Evolutionary conservation across 2,113 vertebrate genomes (phyloP).

Genomic region (Peromyscus californicus): DNA sequence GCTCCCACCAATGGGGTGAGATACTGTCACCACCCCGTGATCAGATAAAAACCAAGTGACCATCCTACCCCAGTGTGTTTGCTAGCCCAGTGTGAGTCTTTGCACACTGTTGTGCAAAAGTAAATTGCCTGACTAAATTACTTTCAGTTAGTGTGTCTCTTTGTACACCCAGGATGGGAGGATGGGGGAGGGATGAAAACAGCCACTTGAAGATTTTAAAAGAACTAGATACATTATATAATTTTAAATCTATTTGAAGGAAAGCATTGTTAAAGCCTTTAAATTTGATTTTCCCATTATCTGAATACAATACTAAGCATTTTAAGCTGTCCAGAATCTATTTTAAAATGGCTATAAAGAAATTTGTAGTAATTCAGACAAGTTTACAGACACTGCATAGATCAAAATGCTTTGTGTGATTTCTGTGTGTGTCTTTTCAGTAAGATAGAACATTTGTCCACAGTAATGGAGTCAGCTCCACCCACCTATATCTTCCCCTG

Average conservation of each 20-base stretch:
- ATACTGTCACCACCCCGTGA: not conserved
- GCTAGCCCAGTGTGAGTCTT: not conserved
- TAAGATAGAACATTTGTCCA: not conserved
- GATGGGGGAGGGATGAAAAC: not conserved
- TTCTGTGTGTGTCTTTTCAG: not conserved
- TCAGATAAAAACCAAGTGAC: rapidly evolving
- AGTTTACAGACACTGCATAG: not conserved
- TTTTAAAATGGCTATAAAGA: not conserved
- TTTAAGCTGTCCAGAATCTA: constrained; percentile 1
- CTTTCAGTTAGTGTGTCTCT: not conserved
- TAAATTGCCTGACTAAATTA: not conserved
- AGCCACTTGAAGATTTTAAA: not conserved
- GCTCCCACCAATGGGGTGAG: not conserved
- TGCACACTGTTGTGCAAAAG: not conserved
- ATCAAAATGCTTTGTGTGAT: not conserved
- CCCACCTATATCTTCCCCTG: not conserved
- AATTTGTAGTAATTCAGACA: not conserved
- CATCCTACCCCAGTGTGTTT: not conserved
- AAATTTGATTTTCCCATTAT: constrained; percentile 34
- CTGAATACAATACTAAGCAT: not conserved
- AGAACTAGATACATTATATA: not conserved
- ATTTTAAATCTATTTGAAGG: not conserved
- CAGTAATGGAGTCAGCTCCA: not conserved
- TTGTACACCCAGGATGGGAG: too few species aligned
- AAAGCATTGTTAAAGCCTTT: not conserved